These are phyloP conservation scores for Todiramphus chloris DNA, from an alignment of 2,113 vertebrate species.

Conservation along the genomic window DNA sequence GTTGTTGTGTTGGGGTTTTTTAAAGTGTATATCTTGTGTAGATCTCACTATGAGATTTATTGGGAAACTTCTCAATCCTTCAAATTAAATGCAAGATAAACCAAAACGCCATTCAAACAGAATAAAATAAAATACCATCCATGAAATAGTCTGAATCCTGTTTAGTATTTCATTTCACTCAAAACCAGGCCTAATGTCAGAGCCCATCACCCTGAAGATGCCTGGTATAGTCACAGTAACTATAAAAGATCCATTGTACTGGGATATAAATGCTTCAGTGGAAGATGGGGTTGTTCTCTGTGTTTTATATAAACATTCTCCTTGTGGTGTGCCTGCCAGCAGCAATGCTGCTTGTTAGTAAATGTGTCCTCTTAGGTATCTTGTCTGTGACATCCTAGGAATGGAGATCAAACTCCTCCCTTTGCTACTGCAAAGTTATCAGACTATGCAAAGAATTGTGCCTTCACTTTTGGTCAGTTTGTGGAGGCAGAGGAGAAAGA, in stretches of 20 bases:
- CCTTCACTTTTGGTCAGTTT: background rate
- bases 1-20: background rate
- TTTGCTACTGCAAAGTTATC: background rate
- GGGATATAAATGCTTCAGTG: background rate
- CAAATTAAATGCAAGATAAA: slow-evolving; percentile 18
- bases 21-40: background rate
- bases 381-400: background rate
- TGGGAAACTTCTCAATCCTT: background rate
- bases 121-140: background rate
- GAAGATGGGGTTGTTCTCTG: background rate
- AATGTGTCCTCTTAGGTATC: background rate
- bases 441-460: background rate
- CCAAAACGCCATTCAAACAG: background rate
- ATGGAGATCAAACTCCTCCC: background rate
- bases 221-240: background rate
- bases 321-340: background rate
- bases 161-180: background rate
- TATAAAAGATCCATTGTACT: background rate
- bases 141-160: background rate
- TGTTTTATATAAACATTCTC: slow-evolving; percentile 4
- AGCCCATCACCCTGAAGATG: background rate
- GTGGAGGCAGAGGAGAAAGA: background rate
- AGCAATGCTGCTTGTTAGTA: background rate
- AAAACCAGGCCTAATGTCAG: background rate
- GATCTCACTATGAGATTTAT: background rate